Evolutionary conservation across 2,113 vertebrate species (phyloP).

Genomic region (Mus spicilegus): DNA sequence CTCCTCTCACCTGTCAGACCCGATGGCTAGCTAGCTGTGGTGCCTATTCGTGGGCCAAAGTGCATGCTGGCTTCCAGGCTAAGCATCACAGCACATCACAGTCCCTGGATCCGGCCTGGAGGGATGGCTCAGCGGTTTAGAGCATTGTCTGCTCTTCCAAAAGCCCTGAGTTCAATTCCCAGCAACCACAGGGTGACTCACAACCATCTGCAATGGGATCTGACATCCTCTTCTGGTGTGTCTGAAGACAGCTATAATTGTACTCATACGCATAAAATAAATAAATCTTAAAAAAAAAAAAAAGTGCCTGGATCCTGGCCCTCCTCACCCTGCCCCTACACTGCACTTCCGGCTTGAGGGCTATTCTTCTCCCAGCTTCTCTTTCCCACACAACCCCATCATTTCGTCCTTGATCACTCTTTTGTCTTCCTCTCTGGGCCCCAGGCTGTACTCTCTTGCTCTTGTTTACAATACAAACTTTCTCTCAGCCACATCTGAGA

Average conservation of each 20-base stretch:
- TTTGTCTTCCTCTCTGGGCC: background rate
- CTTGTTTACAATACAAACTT: background rate
- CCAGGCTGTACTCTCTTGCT: background rate
- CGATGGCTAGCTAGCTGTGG: background rate
- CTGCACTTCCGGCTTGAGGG: background rate
- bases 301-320: no score
- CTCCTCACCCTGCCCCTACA: background rate
- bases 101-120: no score
- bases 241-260: no score
- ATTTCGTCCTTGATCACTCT: background rate
- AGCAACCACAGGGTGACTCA: no score
- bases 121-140: no score
- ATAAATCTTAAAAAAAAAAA: no score
- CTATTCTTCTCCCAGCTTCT: background rate
- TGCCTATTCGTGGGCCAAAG: background rate
- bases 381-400: background rate
- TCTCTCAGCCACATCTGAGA: background rate
- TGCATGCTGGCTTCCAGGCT: background rate
- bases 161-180: no score
- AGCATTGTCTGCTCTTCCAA: no score
- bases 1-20: background rate
- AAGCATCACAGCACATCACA: background rate
- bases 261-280: no score
- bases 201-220: no score
- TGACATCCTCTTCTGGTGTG: no score